These are phyloP conservation scores for Proisotoma minuta DNA, from an alignment of 2,888 invertebrate species.

Conservation along the genomic window DNA sequence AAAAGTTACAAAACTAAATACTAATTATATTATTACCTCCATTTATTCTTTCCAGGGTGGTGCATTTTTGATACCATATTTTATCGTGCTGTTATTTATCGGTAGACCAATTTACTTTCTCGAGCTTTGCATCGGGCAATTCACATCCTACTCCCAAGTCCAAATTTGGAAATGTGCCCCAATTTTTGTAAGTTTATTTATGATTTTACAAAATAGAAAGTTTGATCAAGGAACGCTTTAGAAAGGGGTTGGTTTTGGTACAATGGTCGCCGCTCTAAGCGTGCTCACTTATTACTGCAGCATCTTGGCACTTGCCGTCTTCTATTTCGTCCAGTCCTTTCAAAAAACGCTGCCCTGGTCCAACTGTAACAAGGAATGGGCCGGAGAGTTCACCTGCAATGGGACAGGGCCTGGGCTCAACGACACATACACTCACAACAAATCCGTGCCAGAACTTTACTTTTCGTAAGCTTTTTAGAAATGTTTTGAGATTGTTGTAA, in stretches of 20 bases:
- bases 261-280: slow-evolving; percentile 56
- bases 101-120: slow-evolving; percentile 78
- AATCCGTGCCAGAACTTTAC: neutral
- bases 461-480: neutral
- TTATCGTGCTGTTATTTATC: slow-evolving; percentile 60
- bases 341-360: slow-evolving; percentile 68
- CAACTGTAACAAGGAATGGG: slow-evolving; percentile 60
- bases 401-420: neutral
- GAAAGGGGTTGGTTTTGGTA: slow-evolving; percentile 51
- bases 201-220: neutral
- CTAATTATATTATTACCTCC: neutral
- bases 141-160: slow-evolving; percentile 72
- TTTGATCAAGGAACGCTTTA: neutral
- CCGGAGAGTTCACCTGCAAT: neutral
- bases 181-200: slow-evolving; percentile 65
- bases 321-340: slow-evolving; percentile 68
- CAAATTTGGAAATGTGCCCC: slow-evolving; percentile 67
- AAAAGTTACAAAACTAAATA: neutral
- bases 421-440: neutral
- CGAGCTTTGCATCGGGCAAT: slow-evolving; percentile 77
- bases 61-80: slow-evolving; percentile 64
- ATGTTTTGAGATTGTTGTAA: neutral
- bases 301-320: slow-evolving; percentile 48
- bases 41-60: too few relatives aligned
- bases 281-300: slow-evolving; percentile 5